Evolutionary conservation across 2,888 invertebrate genomes (phyloP), one percentile per base, ranked within the genome.

Genomic region (Eubasilissa splendida): DNA sequence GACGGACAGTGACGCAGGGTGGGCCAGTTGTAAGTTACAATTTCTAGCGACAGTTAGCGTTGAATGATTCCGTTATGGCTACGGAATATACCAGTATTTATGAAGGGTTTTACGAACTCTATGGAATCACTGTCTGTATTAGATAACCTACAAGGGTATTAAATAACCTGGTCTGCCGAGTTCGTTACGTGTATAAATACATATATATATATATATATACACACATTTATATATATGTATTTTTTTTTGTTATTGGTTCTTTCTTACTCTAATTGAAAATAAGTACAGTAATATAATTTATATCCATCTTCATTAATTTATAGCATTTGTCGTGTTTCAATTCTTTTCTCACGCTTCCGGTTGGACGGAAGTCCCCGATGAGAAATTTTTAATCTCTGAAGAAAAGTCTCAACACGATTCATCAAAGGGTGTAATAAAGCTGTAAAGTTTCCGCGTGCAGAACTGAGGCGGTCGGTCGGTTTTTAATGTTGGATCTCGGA

Each of bases 401-500:
- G 77, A 66, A 82, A 76, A 82, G 77, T 74, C 75, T 70, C 68
- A 73, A 65, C 77, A 76, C 77, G 76, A 82, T 82, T 82, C 82
- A 82, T 82, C 82, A 82, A 82, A 82, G 79, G 77, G 73, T 80
- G 80, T 80, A 80, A 82, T 80, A 82, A 75, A 60, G 77, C 80
- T 71, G 80, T 80, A 78, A 82, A 82, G 82, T 80, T 82, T 82
- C 78, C 80, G 77, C 82, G 82, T 77, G 71, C 82, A 77, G 76
- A 59, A 76, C 68, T 66, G 79, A 82, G 82, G 22, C 22, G 22
- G 22, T 22, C 22, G 22, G 22, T 68, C 75, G 83, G 79, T 81
- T 82, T 81, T 79, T 83, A 81, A 83, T 81, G 83, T 81, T 77
- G 80, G 82, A 82, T 82, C 82, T 82, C 79, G 82, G 81, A 81